phyloP scores from a whole-genome alignment of 2,113 vertebrate genomes.

The Phaethornis superciliosus region DNA sequence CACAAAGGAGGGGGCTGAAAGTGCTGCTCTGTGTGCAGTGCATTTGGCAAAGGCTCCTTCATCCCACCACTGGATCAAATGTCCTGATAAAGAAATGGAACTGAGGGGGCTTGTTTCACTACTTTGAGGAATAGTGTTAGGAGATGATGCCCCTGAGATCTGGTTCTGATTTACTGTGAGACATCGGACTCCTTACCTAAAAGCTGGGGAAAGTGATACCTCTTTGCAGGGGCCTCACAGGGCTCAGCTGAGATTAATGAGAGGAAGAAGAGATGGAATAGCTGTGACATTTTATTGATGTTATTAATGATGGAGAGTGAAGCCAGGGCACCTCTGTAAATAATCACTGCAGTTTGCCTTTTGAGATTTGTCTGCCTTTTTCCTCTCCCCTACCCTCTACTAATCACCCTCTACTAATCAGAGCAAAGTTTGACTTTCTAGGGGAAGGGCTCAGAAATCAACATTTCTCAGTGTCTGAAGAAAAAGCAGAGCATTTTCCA shows the following conservation, averaged over 20 bases:
- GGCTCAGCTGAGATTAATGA: neutral
- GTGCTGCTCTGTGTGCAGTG: neutral
- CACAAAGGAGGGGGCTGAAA: conserved; percentile 20
- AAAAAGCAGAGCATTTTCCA: neutral
- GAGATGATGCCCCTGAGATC: neutral
- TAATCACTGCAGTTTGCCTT: neutral
- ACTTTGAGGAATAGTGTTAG: neutral
- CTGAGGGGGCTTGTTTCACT: neutral
- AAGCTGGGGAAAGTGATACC: conserved; percentile 18
- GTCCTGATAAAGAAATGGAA: neutral
- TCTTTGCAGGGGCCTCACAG: neutral
- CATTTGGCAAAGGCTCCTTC: neutral
- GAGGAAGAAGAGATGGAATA: neutral
- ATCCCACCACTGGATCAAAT: neutral
- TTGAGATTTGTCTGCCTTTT: conserved; percentile 1
- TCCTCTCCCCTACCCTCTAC: neutral
- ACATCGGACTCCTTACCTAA: conserved; percentile 17
- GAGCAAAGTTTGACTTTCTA: neutral
- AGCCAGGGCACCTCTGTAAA: conserved; percentile 2
- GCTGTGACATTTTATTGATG: neutral
- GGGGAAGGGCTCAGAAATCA: neutral
- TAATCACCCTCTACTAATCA: neutral
- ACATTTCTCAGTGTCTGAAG: conserved; percentile 6
- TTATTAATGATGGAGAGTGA: neutral
- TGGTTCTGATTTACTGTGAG: conserved; percentile 45